Conservation (phyloP, 2,113 vertebrate species). For the Aegithalos caudatus region DNA sequence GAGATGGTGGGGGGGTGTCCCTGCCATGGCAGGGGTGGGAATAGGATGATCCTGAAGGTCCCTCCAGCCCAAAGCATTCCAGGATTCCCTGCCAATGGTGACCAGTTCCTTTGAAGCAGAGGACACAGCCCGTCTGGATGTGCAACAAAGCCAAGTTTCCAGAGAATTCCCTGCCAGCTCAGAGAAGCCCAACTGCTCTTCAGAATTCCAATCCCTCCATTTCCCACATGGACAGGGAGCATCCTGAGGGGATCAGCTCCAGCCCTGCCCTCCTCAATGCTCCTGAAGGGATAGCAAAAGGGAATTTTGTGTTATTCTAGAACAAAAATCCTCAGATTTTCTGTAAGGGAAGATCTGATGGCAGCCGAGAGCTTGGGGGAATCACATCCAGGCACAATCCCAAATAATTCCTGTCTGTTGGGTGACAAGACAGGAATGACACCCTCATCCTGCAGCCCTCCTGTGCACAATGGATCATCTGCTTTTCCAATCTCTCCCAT, state of each 20-base stretch:
- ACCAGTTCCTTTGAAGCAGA: background rate
- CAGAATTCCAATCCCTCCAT: background rate
- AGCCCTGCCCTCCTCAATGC: background rate
- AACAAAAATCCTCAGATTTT: background rate
- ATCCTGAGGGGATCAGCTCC: background rate
- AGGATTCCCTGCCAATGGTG: background rate
- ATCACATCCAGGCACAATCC: background rate
- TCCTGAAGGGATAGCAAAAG: background rate
- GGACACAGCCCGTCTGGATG: background rate
- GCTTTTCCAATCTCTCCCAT: background rate
- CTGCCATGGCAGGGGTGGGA: background rate
- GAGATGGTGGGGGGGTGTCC: background rate
- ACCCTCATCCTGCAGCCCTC: background rate
- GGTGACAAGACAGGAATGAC: background rate
- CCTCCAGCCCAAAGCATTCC: background rate
- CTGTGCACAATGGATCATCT: background rate
- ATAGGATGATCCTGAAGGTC: background rate
- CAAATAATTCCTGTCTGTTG: background rate
- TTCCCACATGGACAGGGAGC: background rate
- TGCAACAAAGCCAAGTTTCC: background rate
- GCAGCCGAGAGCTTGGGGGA: accelerated
- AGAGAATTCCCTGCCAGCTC: background rate
- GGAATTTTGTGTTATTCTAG: background rate
- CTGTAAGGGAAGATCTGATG: accelerated
- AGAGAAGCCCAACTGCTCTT: no score